These are phyloP conservation scores for Saccopteryx bilineata DNA, from an alignment of 2,113 vertebrate genomes.

Conservation along the genomic window DNA sequence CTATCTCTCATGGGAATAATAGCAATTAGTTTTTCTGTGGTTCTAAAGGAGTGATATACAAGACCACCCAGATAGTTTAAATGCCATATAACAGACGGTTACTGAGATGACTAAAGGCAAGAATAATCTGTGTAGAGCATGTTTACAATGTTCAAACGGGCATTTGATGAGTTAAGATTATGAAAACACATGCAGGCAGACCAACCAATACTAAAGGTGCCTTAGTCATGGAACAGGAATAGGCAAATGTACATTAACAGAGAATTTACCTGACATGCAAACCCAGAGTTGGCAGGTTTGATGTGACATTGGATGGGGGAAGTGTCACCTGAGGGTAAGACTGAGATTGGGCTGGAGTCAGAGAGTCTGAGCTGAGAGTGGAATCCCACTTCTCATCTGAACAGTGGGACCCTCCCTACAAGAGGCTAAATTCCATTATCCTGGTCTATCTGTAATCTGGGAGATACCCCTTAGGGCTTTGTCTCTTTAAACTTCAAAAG, in stretches of 20 bases:
- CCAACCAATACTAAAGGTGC: background rate
- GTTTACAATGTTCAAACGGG: background rate
- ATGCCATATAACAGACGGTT: background rate
- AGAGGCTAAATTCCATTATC: background rate
- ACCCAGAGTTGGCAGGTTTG: background rate
- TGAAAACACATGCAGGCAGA: background rate
- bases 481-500: background rate
- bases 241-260: constrained; percentile 40
- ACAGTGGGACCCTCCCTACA: background rate
- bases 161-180: background rate
- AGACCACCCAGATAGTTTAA: background rate
- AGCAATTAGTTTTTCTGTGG: background rate
- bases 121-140: background rate
- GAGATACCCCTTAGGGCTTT: background rate
- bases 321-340: background rate
- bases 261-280: constrained; percentile 43
- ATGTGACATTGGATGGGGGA: background rate
- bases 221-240: background rate
- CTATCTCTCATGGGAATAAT: background rate
- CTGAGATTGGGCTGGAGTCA: background rate
- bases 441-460: background rate
- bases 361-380: background rate
- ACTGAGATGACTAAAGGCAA: background rate
- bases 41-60: background rate
- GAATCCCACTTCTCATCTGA: background rate